phyloP scores from a whole-genome alignment of 2,888 invertebrate genomes.

The Ditula angustiorana region DNA sequence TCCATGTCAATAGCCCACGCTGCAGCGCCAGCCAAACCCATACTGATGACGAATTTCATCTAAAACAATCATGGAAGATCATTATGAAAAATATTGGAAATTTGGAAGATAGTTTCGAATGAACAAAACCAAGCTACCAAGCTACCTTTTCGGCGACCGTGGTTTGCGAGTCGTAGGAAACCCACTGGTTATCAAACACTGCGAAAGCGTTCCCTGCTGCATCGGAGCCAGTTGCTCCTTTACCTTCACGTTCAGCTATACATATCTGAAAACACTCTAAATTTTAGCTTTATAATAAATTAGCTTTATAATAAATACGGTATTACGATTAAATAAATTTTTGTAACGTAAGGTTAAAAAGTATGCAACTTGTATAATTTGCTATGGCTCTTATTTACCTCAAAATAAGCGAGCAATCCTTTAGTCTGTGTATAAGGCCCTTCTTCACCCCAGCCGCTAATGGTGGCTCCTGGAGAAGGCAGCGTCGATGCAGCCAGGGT shows the following conservation, averaged over 20 bases:
- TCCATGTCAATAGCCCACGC: constrained; percentile 91
- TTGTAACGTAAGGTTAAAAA: not conserved
- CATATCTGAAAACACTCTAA: constrained; percentile 73
- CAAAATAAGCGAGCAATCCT: constrained; percentile 90
- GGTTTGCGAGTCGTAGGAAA: constrained; percentile 90
- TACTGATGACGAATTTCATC: constrained; percentile 87
- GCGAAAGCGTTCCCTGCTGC: constrained; percentile 88
- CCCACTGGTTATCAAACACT: constrained; percentile 91
- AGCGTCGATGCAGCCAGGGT: constrained; percentile 84
- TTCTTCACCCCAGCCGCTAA: constrained; percentile 87
- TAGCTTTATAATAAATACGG: no score
- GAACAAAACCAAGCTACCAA: no score
- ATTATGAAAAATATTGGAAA: not conserved
- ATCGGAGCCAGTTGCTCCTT: constrained; percentile 84
- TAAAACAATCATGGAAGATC: constrained; percentile 53
- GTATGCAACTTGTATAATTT: not conserved
- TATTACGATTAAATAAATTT: no score
- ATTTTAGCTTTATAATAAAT: not conserved
- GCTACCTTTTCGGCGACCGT: constrained; percentile 88
- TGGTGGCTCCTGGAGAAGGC: constrained; percentile 84
- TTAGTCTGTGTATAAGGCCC: constrained; percentile 88
- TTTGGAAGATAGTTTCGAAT: not conserved
- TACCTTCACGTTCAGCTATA: constrained; percentile 84
- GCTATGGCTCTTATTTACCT: no score
- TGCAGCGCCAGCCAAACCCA: constrained; percentile 89